Base-by-base conservation (phyloP, 92 coral and sea anemone genomes). In the Epizoanthus fatuus region DNA sequence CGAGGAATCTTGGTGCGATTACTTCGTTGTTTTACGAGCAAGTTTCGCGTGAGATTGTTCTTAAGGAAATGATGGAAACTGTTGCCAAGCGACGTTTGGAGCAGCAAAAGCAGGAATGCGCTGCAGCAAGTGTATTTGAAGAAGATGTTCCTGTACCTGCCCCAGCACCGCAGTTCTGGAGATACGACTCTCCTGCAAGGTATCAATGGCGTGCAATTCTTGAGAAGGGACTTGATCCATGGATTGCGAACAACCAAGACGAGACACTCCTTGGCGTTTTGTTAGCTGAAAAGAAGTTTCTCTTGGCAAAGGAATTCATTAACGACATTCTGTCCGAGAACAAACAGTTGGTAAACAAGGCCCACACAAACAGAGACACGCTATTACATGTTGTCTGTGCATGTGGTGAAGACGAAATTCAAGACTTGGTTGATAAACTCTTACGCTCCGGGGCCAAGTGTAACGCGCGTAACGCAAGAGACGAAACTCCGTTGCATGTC, bases 401-500 rank as follows among this genome's bases (percentile, higher is more conserved):
- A 3, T 74, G 80, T 35, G 65, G 65, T 15, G 64, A 74, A 15
- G 80, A 74, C n/a, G 80, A 74, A 47, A 66, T 47, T 2, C 80
- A 74, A 8, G 80, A 74, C 55, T 29, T 74, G 9, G n/a, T 74
- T 45, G 63, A 81, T 15, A 76, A 81, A 53, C 63, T 63, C 22
- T 67, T 81, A 49, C 39, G 29, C 32, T 65, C 45, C 29, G 85
- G 85, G 19, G 85, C 85, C 10, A 81, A 64, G 37, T 70, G 72
- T 25, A 81, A 81, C 53, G 74, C 76, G 4, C 58, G 85, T 22
- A 81, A 81, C 53, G 49, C 44, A 42, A 81, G 51, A 17, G 63
- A 45, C 54, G 71, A 81, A 10, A 81, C 75, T 39, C 85, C 85
- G 3, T 81, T 81, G 29, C 85, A 81, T 67, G 85, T 63, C 25